Evolutionary conservation across 2,797 vertebrate species (phyloP).

Genomic region (Coreius guichenoti): DNA sequence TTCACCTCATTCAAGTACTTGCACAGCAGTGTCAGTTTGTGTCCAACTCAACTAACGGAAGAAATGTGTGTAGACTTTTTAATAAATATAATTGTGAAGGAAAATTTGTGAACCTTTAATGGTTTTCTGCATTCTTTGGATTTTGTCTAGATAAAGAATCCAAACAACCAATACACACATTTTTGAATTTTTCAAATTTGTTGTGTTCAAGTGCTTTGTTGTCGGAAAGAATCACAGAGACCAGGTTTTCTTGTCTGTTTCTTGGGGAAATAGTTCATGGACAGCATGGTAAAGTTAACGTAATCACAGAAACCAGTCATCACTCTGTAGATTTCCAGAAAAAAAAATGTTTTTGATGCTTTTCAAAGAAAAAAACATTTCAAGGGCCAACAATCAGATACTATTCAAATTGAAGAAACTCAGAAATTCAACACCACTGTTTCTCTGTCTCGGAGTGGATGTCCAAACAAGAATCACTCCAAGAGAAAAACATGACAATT

Average conservation of each 20-base stretch:
- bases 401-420: background rate
- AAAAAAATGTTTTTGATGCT: background rate
- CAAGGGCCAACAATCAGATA: background rate
- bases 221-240: too few species aligned
- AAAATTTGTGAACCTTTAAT: too few species aligned
- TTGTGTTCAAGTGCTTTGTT: too few species aligned
- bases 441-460: background rate
- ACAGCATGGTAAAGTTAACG: background rate
- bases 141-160: background rate
- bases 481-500: background rate
- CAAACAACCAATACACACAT: too few species aligned
- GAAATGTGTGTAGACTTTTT: background rate
- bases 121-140: background rate
- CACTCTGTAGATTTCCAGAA: background rate
- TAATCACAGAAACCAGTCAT: background rate
- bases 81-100: background rate
- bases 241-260: background rate
- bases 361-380: background rate
- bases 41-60: background rate
- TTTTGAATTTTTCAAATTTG: too few species aligned
- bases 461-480: background rate
- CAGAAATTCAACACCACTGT: background rate
- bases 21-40: background rate
- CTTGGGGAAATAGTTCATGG: background rate
- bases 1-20: background rate